Conservation (phyloP, 2,797 vertebrate genomes). For the Dendrocincla fuliginosa region DNA sequence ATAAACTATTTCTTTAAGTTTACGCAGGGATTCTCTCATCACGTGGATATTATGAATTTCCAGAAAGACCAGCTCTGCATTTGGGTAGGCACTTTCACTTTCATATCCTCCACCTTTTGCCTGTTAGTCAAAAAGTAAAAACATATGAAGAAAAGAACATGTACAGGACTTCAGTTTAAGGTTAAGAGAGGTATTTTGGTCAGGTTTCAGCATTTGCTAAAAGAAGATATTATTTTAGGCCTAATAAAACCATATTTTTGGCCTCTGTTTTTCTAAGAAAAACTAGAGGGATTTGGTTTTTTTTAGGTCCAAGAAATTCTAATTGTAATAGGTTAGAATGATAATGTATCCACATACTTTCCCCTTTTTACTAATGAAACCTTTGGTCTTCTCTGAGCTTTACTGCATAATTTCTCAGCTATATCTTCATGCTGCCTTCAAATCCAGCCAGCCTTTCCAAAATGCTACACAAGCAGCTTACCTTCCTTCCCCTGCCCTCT, state of each 20-base stretch:
- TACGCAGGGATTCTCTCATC: conserved; percentile 94
- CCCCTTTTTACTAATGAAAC: background rate
- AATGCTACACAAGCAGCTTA: background rate
- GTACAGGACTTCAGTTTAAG: background rate
- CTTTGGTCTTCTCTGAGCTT: background rate
- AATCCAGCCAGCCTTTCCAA: background rate
- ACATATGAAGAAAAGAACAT: background rate
- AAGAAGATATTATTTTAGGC: background rate
- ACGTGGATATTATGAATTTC: conserved; percentile 97
- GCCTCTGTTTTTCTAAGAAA: background rate
- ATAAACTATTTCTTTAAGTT: conserved; percentile 92
- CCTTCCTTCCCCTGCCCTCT: background rate
- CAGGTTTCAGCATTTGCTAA: background rate
- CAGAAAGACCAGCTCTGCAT: conserved; percentile 90
- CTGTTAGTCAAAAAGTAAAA: conserved; percentile 70
- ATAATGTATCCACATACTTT: background rate
- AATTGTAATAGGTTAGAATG: background rate
- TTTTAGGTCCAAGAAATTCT: background rate
- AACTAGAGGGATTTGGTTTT: background rate
- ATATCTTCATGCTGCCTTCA: background rate
- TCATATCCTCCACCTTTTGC: conserved; percentile 94
- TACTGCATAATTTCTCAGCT: background rate
- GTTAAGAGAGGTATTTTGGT: background rate
- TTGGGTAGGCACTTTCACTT: conserved; percentile 89
- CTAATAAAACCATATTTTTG: background rate